phyloP scores from a whole-genome alignment of 1,140 invertebrate species.

The Lordiphosa clarofinis region DNA sequence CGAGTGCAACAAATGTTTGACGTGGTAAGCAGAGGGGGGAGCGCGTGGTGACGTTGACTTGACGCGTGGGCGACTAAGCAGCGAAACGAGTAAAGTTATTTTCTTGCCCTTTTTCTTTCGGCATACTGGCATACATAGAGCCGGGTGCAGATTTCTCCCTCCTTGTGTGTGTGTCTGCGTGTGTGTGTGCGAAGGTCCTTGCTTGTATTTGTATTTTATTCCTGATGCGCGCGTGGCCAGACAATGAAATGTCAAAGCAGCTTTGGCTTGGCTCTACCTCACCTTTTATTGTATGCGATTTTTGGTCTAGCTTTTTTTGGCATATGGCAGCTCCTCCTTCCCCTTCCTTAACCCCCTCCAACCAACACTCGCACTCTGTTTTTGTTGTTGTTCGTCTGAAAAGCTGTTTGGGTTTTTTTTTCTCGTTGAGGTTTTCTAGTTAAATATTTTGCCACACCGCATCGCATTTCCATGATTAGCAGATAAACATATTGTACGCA shows the following conservation, averaged over 20 bases:
- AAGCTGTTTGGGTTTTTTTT: constrained; percentile 36
- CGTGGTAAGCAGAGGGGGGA: no score
- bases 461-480: constrained; percentile 46
- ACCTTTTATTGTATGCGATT: constrained; percentile 18
- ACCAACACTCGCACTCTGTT: no score
- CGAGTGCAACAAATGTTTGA: no score
- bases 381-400: constrained; percentile 22
- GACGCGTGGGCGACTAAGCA: constrained; percentile 32
- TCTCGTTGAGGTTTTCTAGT: constrained; percentile 21
- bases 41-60: constrained; percentile 1
- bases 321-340: no score
- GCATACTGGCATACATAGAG: constrained; percentile 67
- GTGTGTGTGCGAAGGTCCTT: constrained; percentile 22
- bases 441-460: constrained; percentile 39
- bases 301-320: not conserved
- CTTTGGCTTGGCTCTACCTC: constrained; percentile 20
- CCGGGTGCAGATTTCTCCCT: no score
- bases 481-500: constrained; percentile 44
- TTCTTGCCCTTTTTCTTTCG: constrained; percentile 48
- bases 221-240: constrained; percentile 39
- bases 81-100: constrained; percentile 53
- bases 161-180: constrained; percentile 8
- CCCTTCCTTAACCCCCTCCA: not conserved
- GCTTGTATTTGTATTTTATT: constrained; percentile 1
- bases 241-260: constrained; percentile 56